Conservation (phyloP, 2,888 invertebrate species). For the Cepaea hortensis region DNA sequence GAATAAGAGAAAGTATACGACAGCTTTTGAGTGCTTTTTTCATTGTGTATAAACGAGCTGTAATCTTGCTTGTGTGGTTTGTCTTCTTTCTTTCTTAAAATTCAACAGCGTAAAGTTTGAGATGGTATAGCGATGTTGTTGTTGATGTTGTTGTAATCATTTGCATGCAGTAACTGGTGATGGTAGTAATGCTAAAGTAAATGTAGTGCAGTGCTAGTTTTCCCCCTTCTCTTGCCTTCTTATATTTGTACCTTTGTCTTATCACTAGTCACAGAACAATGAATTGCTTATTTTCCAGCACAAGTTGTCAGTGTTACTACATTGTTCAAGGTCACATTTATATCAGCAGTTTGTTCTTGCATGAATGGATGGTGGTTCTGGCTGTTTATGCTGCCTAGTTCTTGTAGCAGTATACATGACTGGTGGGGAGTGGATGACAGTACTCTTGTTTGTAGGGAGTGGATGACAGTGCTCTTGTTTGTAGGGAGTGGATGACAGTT, state of each 20-base stretch:
- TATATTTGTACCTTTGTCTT: neutral
- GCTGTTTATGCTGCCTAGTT: too few species aligned
- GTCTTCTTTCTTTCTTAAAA: neutral
- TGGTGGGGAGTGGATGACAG: too few species aligned
- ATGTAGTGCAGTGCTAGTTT: slow-evolving; percentile 35
- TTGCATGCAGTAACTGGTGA: slow-evolving; percentile 43
- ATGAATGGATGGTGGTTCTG: too few species aligned
- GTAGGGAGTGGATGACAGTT: too few species aligned
- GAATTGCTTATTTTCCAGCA: too few species aligned
- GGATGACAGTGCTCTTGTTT: too few species aligned
- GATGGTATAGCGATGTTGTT: neutral
- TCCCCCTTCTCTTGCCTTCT: neutral
- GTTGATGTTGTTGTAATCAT: slow-evolving; percentile 11
- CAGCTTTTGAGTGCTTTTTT: too few species aligned
- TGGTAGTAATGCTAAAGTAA: slow-evolving; percentile 39
- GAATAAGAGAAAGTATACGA: too few species aligned
- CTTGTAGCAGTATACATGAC: too few species aligned
- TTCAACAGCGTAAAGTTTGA: neutral
- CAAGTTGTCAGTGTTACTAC: too few species aligned
- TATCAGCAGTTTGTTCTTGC: neutral
- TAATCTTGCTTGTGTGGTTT: slow-evolving; percentile 30
- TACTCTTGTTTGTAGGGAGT: too few species aligned
- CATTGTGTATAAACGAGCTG: neutral
- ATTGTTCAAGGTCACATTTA: neutral
- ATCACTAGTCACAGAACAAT: neutral